Evolutionary conservation across 2,888 invertebrate genomes (phyloP), one percentile per base, ranked within the genome.

Genomic region (Pyrrhia umbra): DNA sequence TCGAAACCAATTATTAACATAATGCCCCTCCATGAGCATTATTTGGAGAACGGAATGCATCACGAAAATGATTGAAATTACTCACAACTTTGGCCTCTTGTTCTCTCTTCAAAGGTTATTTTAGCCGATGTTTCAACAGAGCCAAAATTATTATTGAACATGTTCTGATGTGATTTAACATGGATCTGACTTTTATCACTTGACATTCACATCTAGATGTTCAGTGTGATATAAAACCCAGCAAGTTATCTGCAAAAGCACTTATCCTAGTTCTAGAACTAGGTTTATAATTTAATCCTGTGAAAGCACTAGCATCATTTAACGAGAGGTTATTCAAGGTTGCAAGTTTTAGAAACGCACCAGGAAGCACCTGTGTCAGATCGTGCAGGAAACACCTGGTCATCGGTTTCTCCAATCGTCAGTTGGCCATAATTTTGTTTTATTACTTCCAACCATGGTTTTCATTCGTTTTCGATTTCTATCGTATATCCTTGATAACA

Each of bases 51-150:
- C 78, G 81, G 81, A 87, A 88, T 88, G 63, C 89, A 91, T 91
- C 89, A 88, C 68, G 85, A 86, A 91, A 89, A 92, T 90, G 75
- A 89, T 90, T 89, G 84, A 89, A 90, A 91, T 90, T 89, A 89
- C 83, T 85, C 80, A 81, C 76, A 80, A 64, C 51, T 61, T 80
- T 64, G 77, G 82, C 75, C 81, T 81, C 73, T 66, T 76, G 67
- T 79, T 83, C 68, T 67, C 61, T 56, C 68, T 75, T 80, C 52
- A 73, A 78, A 81, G 67, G 79, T 69, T 82, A 65, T 66, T 85
- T 71, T 79, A 68, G 69, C 61, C 37, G 39, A 50, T 75, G 74
- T 80, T 88, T 87, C 75, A 70, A 69, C 79, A 70, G 75, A 77
- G 76, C 71, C 73, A 74, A 85, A 87, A 88, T 88, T 85, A 82